Base-by-base conservation (phyloP, 2,113 vertebrate genomes). In the Apodemus sylvaticus region DNA sequence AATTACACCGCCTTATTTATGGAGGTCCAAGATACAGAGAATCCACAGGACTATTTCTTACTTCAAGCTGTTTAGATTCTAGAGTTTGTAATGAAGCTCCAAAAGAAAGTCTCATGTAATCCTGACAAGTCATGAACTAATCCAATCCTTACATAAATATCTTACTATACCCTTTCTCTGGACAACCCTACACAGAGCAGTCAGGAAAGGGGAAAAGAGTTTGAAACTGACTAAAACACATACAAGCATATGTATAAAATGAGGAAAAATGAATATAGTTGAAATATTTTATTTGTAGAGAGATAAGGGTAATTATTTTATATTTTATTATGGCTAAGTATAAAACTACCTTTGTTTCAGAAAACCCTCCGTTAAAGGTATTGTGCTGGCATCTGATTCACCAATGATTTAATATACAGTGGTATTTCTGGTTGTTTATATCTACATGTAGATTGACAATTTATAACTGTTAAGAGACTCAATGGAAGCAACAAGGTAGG, bases 231-330 rank as follows among this genome's bases (percentile, higher is more conserved):
- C 26, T 81, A 6, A 86, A 70, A 11, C 1, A 58, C 13, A 71
- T 14, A 45, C 17, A 92, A 82, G 20, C 48, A 74, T 62, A 0
- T 76, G 20, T 89, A 13, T 3, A 91, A 6, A 93, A 60, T 10
- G 87, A 48, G 7, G 36, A 55, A 71, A 92, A 87, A 76, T 36
- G 5, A 92, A 58, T 45, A 14, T 7, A 66, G 13, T 60, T 92
- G 73, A 94, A 94, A 62, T 60, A 83, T 82, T 95, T 51, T 91
- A 24, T 60, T 91, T 51, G 51, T 86, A 86, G 81, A 19, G 3
- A 17, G 76, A 92, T 34, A 79, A 89, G 24, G 7, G 66, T 60
- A n/a, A 91, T 53, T 94, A 36, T 91, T 31, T 42, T 77, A 78
- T 81, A 89, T 86, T 70, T 4, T 29, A 53, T 11, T 26, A 64